These are phyloP conservation scores for Pristiophorus japonicus DNA, from an alignment of 2,113 vertebrate genomes.

Conservation along the genomic window DNA sequence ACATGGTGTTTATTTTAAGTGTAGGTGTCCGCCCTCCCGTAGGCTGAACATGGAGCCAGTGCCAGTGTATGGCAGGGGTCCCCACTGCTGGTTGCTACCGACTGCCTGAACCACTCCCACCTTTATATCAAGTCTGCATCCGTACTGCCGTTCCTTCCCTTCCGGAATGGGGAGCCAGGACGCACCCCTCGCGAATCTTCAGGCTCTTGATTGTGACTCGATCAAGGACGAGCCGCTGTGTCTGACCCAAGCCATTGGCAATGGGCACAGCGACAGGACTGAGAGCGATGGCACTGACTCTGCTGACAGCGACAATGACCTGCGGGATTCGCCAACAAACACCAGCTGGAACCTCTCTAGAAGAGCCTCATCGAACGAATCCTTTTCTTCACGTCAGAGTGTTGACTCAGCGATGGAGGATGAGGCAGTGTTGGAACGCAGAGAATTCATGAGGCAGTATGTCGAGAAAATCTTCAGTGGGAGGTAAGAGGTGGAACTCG, in stretches of 20 bases:
- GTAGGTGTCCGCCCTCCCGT: neutral
- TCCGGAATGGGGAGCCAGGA: constrained; percentile 40
- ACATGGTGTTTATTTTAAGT: neutral
- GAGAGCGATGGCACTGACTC: constrained; percentile 88
- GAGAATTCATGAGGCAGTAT: constrained; percentile 78
- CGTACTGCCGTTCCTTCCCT: neutral
- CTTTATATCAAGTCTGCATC: neutral
- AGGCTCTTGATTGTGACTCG: constrained; percentile 64
- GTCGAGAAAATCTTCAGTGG: constrained; percentile 85
- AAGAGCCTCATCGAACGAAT: constrained; percentile 73
- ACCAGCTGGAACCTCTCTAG: constrained; percentile 57
- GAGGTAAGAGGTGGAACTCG: constrained; percentile 59
- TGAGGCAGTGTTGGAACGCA: constrained; percentile 53
- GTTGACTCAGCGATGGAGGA: constrained; percentile 57
- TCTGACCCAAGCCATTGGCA: constrained; percentile 43
- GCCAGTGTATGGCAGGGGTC: neutral
- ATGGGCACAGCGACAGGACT: neutral
- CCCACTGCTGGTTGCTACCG: neutral
- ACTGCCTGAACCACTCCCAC: accelerated
- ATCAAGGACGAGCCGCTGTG: constrained; percentile 41
- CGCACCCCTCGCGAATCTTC: constrained; percentile 69
- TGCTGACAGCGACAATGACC: constrained; percentile 83
- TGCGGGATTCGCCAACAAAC: constrained; percentile 58
- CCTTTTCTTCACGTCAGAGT: constrained; percentile 78
- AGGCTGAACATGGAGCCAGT: neutral